Conservation (phyloP, 2,797 vertebrate genomes). For the Meda fulgida region DNA sequence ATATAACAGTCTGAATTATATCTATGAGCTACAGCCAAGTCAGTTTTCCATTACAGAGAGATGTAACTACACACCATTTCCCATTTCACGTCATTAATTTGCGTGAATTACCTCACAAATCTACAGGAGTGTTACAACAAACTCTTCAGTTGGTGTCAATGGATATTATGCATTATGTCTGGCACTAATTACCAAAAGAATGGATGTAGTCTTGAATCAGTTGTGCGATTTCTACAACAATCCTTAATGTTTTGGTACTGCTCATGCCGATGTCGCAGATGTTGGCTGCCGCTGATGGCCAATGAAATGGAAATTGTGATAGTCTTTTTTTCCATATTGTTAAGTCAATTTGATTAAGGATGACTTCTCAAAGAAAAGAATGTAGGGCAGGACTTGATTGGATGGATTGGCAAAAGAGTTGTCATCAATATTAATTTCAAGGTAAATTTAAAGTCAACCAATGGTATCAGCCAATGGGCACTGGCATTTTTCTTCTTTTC, state of each 20-base stretch:
- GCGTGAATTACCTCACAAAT: constrained; percentile 1
- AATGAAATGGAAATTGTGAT: background rate
- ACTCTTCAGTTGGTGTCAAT: background rate
- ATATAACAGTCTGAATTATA: constrained; percentile 32
- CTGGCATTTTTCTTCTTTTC: background rate
- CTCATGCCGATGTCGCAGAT: background rate
- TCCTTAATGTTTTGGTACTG: background rate
- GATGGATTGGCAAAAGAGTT: background rate
- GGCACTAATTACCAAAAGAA: background rate
- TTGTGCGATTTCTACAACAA: background rate
- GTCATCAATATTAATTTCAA: no score
- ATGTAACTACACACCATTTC: background rate
- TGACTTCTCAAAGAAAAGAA: background rate
- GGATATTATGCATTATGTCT: background rate
- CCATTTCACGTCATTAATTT: background rate
- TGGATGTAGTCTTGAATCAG: constrained; percentile 3
- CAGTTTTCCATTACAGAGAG: constrained; percentile 31
- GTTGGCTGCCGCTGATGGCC: background rate
- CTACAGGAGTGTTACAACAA: background rate
- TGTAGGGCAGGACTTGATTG: background rate
- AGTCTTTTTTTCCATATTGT: background rate
- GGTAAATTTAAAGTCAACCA: background rate
- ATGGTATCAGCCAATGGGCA: background rate
- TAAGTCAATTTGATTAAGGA: background rate
- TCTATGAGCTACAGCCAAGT: constrained; percentile 31